Conservation (phyloP, 2,113 vertebrate species). For the Lophius piscatorius region DNA sequence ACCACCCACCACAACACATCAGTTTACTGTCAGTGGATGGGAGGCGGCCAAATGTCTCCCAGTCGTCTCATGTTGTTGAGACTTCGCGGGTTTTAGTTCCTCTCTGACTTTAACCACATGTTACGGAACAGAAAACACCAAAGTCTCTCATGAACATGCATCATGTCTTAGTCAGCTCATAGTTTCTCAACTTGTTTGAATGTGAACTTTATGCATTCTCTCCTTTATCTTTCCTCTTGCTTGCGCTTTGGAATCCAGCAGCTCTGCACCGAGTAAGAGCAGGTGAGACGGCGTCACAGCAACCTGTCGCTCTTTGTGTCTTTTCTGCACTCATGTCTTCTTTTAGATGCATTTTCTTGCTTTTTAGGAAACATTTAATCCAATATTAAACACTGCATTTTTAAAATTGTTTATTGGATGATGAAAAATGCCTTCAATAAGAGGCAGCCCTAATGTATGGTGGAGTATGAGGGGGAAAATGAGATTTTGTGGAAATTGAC, state of each 20-base stretch:
- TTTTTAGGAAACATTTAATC: too few species aligned
- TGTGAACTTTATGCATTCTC: constrained; percentile 16
- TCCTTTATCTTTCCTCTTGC: constrained; percentile 47
- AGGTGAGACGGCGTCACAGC: constrained; percentile 69
- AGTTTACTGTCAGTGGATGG: not conserved
- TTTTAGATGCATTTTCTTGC: too few species aligned
- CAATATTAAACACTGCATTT: too few species aligned
- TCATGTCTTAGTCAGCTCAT: not conserved
- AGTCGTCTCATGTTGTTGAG: not conserved
- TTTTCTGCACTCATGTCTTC: too few species aligned
- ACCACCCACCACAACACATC: constrained; percentile 2
- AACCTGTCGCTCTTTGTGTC: not conserved
- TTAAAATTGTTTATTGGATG: too few species aligned
- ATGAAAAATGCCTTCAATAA: too few species aligned
- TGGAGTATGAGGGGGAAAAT: too few species aligned
- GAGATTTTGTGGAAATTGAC: too few species aligned
- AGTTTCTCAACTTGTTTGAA: constrained; percentile 10
- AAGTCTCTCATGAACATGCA: too few species aligned
- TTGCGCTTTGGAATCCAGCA: constrained; percentile 66
- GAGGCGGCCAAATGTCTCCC: not conserved
- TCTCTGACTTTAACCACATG: not conserved
- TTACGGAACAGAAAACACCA: not conserved
- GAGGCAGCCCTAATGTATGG: too few species aligned
- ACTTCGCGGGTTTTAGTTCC: not conserved
- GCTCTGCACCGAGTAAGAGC: constrained; percentile 70